phyloP scores from a whole-genome alignment of 2,888 invertebrate genomes.

The Callosobruchus maculatus region DNA sequence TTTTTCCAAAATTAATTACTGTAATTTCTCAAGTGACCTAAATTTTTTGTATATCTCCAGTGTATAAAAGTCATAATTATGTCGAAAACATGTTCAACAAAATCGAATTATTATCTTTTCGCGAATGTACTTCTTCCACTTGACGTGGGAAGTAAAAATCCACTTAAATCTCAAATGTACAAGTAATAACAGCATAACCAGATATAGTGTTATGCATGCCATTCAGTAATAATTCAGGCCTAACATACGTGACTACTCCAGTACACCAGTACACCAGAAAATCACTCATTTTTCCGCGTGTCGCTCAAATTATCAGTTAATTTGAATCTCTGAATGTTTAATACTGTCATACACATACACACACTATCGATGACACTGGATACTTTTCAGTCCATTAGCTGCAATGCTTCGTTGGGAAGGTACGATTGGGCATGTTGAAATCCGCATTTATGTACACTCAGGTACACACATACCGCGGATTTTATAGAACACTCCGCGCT shows the following conservation, averaged over 20 bases:
- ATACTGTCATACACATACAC: not conserved
- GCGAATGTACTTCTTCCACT: no score
- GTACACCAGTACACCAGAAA: not conserved
- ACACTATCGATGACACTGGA: not conserved
- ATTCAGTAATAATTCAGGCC: not conserved
- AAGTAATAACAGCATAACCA: not conserved
- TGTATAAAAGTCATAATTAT: no score
- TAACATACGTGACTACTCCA: not conserved
- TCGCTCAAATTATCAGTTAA: not conserved
- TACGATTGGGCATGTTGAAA: not conserved
- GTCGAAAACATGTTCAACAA: no score
- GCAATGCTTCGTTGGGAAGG: not conserved
- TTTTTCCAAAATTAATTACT: no score
- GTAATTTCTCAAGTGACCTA: no score
- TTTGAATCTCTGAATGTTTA: not conserved
- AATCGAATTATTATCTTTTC: no score
- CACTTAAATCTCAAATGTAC: not conserved
- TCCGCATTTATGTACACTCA: not conserved
- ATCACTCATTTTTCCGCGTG: not conserved
- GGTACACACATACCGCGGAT: not conserved
- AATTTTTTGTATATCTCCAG: no score
- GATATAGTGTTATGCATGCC: not conserved
- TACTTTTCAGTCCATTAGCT: not conserved
- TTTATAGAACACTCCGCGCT: slow-evolving; percentile 3
- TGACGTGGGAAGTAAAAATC: no score